A percentile compares a stretch with the other conserved stretches of the same genome.
Evolutionary conservation across 2,888 invertebrate genomes (phyloP).

Genomic region (Petrophora chlorosata): DNA sequence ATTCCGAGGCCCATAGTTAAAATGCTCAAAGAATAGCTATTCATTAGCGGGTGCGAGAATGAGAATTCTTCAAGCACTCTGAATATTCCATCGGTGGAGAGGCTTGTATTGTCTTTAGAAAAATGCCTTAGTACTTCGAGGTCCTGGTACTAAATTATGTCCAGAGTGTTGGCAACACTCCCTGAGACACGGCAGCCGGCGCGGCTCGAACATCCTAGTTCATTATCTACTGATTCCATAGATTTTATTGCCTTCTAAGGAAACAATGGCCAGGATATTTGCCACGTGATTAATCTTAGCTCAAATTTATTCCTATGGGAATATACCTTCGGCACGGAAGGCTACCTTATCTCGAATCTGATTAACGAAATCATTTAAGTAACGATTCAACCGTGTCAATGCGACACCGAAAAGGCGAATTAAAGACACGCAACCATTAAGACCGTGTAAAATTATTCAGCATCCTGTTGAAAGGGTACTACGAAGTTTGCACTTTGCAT

Average conservation of each 20-base stretch:
- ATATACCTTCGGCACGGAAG: slow-evolving; percentile 26
- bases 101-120: slow-evolving; percentile 81
- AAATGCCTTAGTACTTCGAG: slow-evolving; percentile 66
- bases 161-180: slow-evolving; percentile 56
- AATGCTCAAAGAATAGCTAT: slow-evolving; percentile 83
- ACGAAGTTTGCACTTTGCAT: slow-evolving; percentile 81
- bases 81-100: slow-evolving; percentile 75
- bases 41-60: slow-evolving; percentile 84
- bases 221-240: slow-evolving; percentile 60
- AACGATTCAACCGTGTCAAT: slow-evolving; percentile 59
- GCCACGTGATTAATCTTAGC: slow-evolving; percentile 46
- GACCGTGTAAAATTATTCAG: slow-evolving; percentile 82
- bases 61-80: slow-evolving; percentile 80
- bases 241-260: slow-evolving; percentile 57
- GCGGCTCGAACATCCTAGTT: slow-evolving; percentile 61
- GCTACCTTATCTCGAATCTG: slow-evolving; percentile 35
- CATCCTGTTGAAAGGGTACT: slow-evolving; percentile 71
- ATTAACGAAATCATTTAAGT: slow-evolving; percentile 46
- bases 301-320: slow-evolving; percentile 37
- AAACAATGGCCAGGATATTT: slow-evolving; percentile 50
- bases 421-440: slow-evolving; percentile 77
- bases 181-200: slow-evolving; percentile 50
- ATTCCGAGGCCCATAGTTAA: slow-evolving; percentile 82
- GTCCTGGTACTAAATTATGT: slow-evolving; percentile 76
- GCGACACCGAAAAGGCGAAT: slow-evolving; percentile 62